Evolutionary conservation across 2,888 invertebrate genomes (phyloP).

Genomic region (Lacanobia wlatinum): DNA sequence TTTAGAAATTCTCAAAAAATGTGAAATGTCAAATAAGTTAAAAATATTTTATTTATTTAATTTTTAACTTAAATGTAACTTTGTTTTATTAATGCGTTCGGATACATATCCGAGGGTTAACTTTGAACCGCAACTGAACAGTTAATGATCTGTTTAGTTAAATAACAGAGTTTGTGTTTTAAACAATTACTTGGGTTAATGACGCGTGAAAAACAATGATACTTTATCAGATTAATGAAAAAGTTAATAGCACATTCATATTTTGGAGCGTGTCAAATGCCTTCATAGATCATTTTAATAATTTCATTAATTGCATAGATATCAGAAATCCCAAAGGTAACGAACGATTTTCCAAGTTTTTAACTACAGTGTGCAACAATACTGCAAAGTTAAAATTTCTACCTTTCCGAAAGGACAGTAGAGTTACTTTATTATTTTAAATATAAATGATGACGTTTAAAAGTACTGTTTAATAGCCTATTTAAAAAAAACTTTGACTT

Average conservation of each 20-base stretch:
- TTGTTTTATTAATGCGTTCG: background rate
- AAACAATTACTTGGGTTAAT: conserved; percentile 78
- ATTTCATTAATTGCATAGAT: no score
- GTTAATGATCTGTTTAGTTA: conserved; percentile 79
- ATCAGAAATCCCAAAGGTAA: no score
- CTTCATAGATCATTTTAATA: conserved; percentile 5
- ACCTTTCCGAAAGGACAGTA: no score
- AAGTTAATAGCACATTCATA: conserved; percentile 11
- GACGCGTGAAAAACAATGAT: conserved; percentile 69
- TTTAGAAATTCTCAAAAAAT: background rate
- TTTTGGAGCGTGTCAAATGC: conserved; percentile 13
- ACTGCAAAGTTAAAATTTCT: no score
- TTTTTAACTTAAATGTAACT: background rate
- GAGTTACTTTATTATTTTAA: no score
- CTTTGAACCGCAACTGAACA: conserved; percentile 52
- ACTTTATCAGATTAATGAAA: conserved; percentile 48
- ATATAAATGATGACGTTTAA: no score
- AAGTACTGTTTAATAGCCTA: no score
- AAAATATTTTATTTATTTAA: background rate
- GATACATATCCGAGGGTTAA: conserved; percentile 7
- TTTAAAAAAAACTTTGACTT: no score
- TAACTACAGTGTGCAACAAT: no score
- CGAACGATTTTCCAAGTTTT: no score
- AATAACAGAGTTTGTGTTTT: conserved; percentile 50
- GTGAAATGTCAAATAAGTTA: background rate